Conservation (phyloP, 2,113 vertebrate species). For the Engystomops pustulosus region DNA sequence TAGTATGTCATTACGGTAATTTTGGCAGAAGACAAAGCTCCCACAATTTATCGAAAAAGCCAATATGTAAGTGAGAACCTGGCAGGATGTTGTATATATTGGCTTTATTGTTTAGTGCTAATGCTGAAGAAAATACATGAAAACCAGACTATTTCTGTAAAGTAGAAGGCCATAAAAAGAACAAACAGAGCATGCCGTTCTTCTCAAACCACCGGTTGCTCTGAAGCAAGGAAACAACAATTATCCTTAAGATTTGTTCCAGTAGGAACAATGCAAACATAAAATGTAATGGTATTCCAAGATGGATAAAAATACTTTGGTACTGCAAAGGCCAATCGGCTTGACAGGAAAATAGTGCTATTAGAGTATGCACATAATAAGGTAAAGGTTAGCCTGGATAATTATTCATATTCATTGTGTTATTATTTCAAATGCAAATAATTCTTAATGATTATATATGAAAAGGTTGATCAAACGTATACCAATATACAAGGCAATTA, state of each 20-base stretch:
- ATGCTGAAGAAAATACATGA: constrained; percentile 46
- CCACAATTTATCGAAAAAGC: constrained; percentile 40
- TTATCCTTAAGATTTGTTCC: constrained; percentile 42
- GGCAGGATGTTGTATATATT: constrained; percentile 48
- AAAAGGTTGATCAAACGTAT: too few species aligned
- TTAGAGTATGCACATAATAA: neutral
- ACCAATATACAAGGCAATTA: too few species aligned
- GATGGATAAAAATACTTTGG: neutral
- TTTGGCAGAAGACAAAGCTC: constrained; percentile 44
- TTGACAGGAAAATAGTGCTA: neutral
- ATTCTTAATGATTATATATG: too few species aligned
- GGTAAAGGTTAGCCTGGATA: neutral
- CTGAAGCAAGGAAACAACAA: constrained; percentile 41
- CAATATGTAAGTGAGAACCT: constrained; percentile 53
- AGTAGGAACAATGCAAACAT: constrained; percentile 27
- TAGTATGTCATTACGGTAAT: constrained; percentile 50
- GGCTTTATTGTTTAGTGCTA: constrained; percentile 50
- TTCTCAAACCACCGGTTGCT: constrained; percentile 38
- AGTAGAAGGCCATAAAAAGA: constrained; percentile 47
- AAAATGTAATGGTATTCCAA: neutral
- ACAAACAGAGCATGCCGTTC: constrained; percentile 50
- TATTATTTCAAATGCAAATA: too few species aligned
- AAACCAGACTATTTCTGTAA: constrained; percentile 39
- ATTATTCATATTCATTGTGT: too few species aligned
- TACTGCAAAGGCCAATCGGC: neutral